Evolutionary conservation across 2,797 vertebrate species (phyloP).

Genomic region (Enteromius viviparus): DNA sequence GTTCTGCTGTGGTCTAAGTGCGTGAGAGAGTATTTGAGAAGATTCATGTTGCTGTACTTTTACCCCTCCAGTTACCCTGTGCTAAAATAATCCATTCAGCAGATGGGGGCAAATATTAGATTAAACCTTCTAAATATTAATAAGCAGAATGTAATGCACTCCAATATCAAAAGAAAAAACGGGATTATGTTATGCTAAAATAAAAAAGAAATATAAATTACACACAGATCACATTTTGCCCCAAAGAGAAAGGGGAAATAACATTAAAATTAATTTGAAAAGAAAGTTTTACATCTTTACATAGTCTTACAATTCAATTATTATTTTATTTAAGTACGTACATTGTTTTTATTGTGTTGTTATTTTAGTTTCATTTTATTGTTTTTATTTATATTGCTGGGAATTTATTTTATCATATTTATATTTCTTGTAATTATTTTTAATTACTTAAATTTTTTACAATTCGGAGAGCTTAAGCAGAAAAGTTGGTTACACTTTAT

Average conservation of each 20-base stretch:
- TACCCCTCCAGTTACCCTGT: conserved; percentile 4
- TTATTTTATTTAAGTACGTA: background rate
- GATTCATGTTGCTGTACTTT: conserved; percentile 21
- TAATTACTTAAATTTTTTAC: background rate
- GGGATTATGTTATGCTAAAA: background rate
- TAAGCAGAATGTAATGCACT: background rate
- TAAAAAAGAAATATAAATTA: background rate
- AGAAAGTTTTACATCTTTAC: background rate
- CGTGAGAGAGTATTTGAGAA: conserved; percentile 24
- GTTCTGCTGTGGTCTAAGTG: conserved; percentile 34
- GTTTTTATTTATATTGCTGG: background rate
- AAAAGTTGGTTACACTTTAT: background rate
- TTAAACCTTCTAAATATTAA: conserved; percentile 33
- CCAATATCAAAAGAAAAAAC: background rate
- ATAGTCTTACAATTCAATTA: background rate
- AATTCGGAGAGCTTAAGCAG: background rate
- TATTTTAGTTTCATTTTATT: background rate
- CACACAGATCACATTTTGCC: no score
- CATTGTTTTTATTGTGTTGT: no score
- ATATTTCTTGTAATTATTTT: background rate
- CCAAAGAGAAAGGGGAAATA: no score
- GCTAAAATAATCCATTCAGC: conserved; percentile 12
- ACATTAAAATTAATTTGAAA: no score
- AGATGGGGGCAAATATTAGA: conserved; percentile 33
- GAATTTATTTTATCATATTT: background rate